Evolutionary conservation across 2,888 invertebrate species (phyloP).

Genomic region (Drosophila neonasuta): DNA sequence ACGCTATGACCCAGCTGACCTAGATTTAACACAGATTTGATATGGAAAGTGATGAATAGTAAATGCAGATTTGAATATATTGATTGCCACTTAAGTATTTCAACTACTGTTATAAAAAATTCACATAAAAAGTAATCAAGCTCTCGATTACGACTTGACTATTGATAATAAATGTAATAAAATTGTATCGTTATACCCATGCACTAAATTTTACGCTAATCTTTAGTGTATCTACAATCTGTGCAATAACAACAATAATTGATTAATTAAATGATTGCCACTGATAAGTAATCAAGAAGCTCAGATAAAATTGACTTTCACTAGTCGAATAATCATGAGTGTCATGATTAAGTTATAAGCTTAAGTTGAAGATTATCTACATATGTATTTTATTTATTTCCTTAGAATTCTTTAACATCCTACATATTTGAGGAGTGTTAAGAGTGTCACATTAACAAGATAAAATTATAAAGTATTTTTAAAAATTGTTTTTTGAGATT

Average conservation of each 20-base stretch:
- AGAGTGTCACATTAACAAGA: too few relatives aligned
- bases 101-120: neutral
- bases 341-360: neutral
- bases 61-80: neutral
- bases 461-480: too few relatives aligned
- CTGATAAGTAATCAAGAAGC: neutral
- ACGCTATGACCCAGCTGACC: neutral
- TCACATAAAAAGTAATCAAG: constrained; percentile 16
- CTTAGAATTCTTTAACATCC: too few relatives aligned
- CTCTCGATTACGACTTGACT: constrained; percentile 6
- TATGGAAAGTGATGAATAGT: neutral
- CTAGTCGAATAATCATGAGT: neutral
- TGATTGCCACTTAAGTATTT: neutral
- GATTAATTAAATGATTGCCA: neutral
- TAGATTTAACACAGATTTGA: neutral
- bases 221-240: neutral
- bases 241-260: neutral
- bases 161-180: constrained; percentile 42
- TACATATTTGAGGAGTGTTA: too few relatives aligned
- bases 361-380: neutral
- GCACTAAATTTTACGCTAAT: neutral
- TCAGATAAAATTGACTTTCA: neutral
- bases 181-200: neutral
- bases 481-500: too few relatives aligned
- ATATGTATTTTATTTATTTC: too few relatives aligned